Percentiles rank a stretch among this genome's conserved stretches.
phyloP scores from a whole-genome alignment of 2,888 invertebrate species.

The Sarcophaga variegata region DNA sequence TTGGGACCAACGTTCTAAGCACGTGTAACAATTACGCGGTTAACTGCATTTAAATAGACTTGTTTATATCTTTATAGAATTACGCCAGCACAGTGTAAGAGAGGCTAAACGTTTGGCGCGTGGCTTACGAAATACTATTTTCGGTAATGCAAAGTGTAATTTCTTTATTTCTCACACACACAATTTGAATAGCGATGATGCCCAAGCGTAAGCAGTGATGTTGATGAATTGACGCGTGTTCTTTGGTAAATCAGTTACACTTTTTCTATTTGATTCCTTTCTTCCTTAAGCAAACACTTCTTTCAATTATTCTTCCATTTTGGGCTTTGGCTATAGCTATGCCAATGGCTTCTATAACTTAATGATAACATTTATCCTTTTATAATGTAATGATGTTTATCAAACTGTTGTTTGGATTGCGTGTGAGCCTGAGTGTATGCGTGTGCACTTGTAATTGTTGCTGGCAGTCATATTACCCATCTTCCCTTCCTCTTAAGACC shows the following conservation, averaged over 20 bases:
- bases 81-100: conserved; percentile 24
- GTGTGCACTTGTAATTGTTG: conserved; percentile 49
- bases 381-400: conserved; percentile 53
- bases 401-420: conserved; percentile 6
- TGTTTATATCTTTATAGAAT: conserved; percentile 75
- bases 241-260: conserved; percentile 74
- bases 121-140: conserved; percentile 47
- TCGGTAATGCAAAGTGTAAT: conserved; percentile 61
- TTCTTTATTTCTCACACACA: conserved; percentile 37
- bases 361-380: conserved; percentile 68
- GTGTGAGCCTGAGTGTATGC: background rate
- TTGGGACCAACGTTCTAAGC: conserved; percentile 70
- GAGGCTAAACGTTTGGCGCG: conserved; percentile 60
- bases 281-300: conserved; percentile 55
- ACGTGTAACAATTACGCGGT: conserved; percentile 82
- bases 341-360: conserved; percentile 15
- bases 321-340: conserved; percentile 28
- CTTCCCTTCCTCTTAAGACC: conserved; percentile 27
- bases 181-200: conserved; percentile 31
- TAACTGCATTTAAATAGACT: conserved; percentile 81
- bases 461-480: background rate
- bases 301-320: background rate
- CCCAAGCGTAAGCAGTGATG: background rate
- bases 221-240: conserved; percentile 65
- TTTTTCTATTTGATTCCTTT: conserved; percentile 68